Evolutionary conservation across 1,140 invertebrate species (phyloP).

Genomic region (Condylostylus longicornis): DNA sequence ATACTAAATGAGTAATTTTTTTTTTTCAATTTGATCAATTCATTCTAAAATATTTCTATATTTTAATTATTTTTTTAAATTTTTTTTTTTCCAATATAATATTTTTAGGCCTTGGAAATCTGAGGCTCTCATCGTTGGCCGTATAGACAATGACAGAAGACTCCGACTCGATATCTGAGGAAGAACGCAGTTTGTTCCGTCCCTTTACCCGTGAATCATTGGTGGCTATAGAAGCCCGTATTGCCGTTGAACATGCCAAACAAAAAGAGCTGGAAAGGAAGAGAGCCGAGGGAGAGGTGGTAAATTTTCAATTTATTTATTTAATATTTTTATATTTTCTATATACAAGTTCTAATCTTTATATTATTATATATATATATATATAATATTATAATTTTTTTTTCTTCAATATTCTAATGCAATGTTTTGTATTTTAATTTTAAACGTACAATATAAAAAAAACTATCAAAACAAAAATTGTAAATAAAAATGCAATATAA

Average conservation of each 20-base stretch:
- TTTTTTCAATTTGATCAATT: not conserved
- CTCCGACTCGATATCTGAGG: slow-evolving; percentile 78
- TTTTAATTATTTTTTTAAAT: not conserved
- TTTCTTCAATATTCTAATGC: too few relatives aligned
- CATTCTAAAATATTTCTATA: not conserved
- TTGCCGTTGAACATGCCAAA: slow-evolving; percentile 86
- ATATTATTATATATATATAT: too few relatives aligned
- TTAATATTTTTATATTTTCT: too few relatives aligned
- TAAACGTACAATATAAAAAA: too few relatives aligned
- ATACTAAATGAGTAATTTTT: not conserved
- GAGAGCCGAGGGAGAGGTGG: slow-evolving; percentile 85
- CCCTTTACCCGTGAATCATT: slow-evolving; percentile 94
- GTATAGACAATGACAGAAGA: slow-evolving; percentile 69
- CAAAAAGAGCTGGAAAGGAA: slow-evolving; percentile 91
- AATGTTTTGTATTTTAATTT: too few relatives aligned
- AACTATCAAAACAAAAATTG: too few relatives aligned
- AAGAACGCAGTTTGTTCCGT: slow-evolving; percentile 89
- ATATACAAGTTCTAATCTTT: too few relatives aligned
- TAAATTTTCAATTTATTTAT: too few relatives aligned
- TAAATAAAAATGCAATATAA: too few relatives aligned
- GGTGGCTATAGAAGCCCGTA: slow-evolving; percentile 80
- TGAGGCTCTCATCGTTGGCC: slow-evolving; percentile 34
- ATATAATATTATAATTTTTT: too few relatives aligned
- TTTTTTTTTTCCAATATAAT: not conserved
- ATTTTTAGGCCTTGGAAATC: slow-evolving; percentile 32